Evolutionary conservation across 30 jellyfish, hydroid and myxozoan species (phyloP).

Genomic region (Aurelia coerulea): DNA sequence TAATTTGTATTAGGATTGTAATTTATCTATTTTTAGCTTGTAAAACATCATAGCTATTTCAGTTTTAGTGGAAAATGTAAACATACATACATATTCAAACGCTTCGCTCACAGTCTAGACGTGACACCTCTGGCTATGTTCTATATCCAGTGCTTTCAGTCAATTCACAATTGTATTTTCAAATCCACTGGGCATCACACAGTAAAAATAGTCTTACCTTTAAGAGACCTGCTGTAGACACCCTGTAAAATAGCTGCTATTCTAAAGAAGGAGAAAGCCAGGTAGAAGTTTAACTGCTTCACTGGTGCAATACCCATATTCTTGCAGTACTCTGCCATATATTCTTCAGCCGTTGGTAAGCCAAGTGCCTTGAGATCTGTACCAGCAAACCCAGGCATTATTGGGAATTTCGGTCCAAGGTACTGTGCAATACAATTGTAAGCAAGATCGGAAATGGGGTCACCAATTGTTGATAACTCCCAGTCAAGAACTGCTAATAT

Average conservation of each 20-base stretch:
- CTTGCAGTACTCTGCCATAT: slow-evolving; percentile 71
- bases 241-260: slow-evolving; percentile 94
- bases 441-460: slow-evolving; percentile 93
- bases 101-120: too few relatives aligned
- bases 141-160: too few relatives aligned
- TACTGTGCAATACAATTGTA: slow-evolving; percentile 76
- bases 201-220: slow-evolving; percentile 34
- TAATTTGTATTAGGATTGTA: too few relatives aligned
- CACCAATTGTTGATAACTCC: slow-evolving; percentile 96
- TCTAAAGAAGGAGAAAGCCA: slow-evolving; percentile 95
- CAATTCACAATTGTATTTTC: too few relatives aligned
- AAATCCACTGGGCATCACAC: too few relatives aligned
- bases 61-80: too few relatives aligned
- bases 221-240: slow-evolving; percentile 82
- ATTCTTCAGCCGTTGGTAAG: slow-evolving; percentile 81
- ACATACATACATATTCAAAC: too few relatives aligned
- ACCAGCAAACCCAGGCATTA: slow-evolving; percentile 83
- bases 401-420: slow-evolving; percentile 63
- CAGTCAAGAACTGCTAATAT: slow-evolving; percentile 91
- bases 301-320: slow-evolving; percentile 72
- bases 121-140: too few relatives aligned
- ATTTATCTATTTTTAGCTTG: too few relatives aligned
- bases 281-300: slow-evolving; percentile 78
- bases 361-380: slow-evolving; percentile 70
- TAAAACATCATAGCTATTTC: too few relatives aligned